Percentiles rank a stretch among this genome's conserved stretches.
Conservation (phyloP, 2,113 vertebrate species). For the Halcyon malimbica region DNA sequence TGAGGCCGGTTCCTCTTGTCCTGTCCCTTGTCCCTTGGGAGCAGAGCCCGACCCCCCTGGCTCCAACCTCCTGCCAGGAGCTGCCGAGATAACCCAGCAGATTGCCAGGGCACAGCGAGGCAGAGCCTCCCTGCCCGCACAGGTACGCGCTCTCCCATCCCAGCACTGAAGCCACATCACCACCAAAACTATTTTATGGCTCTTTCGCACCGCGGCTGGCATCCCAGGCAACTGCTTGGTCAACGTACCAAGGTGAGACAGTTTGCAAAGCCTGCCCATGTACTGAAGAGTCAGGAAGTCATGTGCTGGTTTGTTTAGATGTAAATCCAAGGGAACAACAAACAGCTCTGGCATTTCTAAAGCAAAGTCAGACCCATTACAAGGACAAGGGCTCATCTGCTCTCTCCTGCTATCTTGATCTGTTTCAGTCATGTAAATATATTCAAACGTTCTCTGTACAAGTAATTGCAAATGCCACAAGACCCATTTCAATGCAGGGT, state of each 20-base stretch:
- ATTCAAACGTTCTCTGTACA: not conserved
- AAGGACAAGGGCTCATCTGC: not conserved
- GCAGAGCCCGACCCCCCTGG: no score
- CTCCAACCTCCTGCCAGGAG: not conserved
- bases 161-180: not conserved
- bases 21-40: not conserved
- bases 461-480: not conserved
- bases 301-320: not conserved
- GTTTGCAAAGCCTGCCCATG: not conserved
- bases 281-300: not conserved
- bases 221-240: not conserved
- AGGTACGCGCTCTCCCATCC: accelerated
- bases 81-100: not conserved
- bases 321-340: not conserved
- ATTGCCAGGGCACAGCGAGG: no score
- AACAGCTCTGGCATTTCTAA: not conserved
- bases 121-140: not conserved
- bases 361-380: not conserved
- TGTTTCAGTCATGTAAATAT: slow-evolving; percentile 6
- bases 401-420: not conserved
- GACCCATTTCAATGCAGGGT: not conserved
- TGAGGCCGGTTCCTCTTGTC: not conserved
- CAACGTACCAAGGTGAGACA: not conserved
- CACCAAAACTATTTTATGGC: not conserved
- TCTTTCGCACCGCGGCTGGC: not conserved